phyloP scores from a whole-genome alignment of 2,113 vertebrate species.

The Anolis carolinensis region DNA sequence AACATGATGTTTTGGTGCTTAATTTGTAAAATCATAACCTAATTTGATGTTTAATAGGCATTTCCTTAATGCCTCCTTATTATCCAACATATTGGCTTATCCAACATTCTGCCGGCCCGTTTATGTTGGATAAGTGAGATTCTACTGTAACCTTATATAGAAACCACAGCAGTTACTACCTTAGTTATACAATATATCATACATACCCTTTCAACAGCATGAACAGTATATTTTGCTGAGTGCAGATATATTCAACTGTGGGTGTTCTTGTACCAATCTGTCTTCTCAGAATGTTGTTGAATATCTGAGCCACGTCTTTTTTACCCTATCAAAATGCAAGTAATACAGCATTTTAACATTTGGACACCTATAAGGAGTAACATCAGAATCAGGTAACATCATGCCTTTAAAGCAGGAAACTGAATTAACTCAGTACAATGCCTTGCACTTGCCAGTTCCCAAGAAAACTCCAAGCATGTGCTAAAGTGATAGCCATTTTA shows the following conservation, averaged over 20 bases:
- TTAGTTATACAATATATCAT: conserved; percentile 7
- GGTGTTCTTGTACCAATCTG: conserved; percentile 96
- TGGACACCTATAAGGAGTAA: neutral
- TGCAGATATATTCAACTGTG: conserved; percentile 97
- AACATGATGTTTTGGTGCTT: too few relatives aligned
- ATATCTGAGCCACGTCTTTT: conserved; percentile 97
- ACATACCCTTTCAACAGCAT: conserved; percentile 96
- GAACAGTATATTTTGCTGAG: conserved; percentile 97
- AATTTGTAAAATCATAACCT: too few relatives aligned
- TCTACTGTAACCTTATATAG: neutral
- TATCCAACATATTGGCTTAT: too few relatives aligned
- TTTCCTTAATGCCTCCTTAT: too few relatives aligned
- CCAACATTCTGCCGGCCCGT: too few relatives aligned
- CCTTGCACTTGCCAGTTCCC: neutral
- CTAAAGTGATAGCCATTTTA: conserved; percentile 11
- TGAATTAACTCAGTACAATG: neutral
- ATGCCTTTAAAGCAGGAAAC: neutral
- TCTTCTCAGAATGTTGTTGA: conserved; percentile 96
- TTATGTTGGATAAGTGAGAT: too few relatives aligned
- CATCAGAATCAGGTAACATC: neutral
- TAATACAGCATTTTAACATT: conserved; percentile 46
- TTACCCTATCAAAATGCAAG: conserved; percentile 85
- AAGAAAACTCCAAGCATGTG: neutral
- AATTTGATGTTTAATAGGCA: too few relatives aligned
- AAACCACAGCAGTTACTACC: neutral